Evolutionary conservation across 2,113 vertebrate species (phyloP).

Genomic region (Hassar affinis): DNA sequence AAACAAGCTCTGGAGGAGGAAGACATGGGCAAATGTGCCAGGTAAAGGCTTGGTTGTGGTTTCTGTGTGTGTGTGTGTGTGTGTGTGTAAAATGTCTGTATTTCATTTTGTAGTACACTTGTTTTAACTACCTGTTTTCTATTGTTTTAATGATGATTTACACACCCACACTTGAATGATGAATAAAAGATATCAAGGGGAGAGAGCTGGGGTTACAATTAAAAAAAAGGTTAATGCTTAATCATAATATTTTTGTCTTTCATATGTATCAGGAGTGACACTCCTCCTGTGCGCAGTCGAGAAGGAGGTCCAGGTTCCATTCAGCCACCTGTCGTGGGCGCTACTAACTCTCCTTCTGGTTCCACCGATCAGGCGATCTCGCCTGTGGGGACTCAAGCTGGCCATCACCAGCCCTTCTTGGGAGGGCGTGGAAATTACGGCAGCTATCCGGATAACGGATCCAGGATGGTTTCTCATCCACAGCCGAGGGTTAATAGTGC

Average conservation of each 20-base stretch:
- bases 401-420: conserved; percentile 74
- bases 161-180: not conserved
- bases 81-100: not conserved
- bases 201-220: not conserved
- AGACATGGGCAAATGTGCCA: conserved; percentile 77
- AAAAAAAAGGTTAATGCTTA: not conserved
- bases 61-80: too few species aligned
- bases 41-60: conserved; percentile 65
- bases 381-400: conserved; percentile 64
- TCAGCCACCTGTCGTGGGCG: conserved; percentile 60
- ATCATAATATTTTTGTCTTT: not conserved
- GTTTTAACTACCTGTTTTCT: not conserved
- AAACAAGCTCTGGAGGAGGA: conserved; percentile 77
- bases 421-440: conserved; percentile 72
- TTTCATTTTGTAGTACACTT: not conserved
- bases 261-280: conserved; percentile 77
- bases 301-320: conserved; percentile 69
- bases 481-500: conserved; percentile 68
- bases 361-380: conserved; percentile 73
- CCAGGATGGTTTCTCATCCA: conserved; percentile 69
- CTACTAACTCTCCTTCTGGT: conserved; percentile 65
- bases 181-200: too few species aligned
- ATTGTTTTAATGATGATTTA: not conserved
- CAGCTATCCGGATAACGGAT: conserved; percentile 80
- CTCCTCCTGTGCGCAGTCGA: conserved; percentile 78